Conservation (phyloP, 2,113 vertebrate genomes). For the Austrofundulus limnaeus region DNA sequence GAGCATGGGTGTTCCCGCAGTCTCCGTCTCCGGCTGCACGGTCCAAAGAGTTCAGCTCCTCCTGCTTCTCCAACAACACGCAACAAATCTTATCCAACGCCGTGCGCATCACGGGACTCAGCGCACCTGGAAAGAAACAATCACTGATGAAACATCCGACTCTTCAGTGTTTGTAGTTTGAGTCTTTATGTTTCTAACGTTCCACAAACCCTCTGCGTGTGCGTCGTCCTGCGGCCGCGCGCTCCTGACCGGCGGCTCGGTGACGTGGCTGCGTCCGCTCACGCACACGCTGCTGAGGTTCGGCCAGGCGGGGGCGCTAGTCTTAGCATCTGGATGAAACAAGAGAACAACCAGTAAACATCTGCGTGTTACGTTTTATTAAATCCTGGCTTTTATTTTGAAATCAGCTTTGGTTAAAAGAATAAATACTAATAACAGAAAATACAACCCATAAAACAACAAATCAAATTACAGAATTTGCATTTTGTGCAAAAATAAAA, state of each 20-base stretch:
- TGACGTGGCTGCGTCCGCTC: conserved; percentile 64
- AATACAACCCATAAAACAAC: too few species aligned
- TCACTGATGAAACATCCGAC: too few species aligned
- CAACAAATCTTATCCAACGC: conserved; percentile 80
- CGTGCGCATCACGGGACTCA: conserved; percentile 34
- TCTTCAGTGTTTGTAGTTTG: too few species aligned
- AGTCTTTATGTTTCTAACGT: too few species aligned
- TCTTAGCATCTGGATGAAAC: conserved; percentile 81
- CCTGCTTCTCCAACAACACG: conserved; percentile 79
- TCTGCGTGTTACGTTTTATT: too few species aligned
- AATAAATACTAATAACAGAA: too few species aligned
- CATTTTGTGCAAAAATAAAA: too few species aligned
- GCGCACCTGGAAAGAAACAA: conserved; percentile 67
- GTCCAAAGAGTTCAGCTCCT: conserved; percentile 88
- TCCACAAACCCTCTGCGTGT: conserved; percentile 41
- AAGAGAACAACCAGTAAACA: too few species aligned
- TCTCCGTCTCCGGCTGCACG: conserved; percentile 89
- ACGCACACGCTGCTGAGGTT: conserved; percentile 64
- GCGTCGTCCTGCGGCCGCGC: conserved; percentile 9
- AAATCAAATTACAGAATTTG: too few species aligned
- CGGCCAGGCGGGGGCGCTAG: conserved; percentile 87
- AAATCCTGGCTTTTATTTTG: too few species aligned
- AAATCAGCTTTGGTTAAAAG: too few species aligned
- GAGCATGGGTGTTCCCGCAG: conserved; percentile 90
- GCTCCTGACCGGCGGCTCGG: conserved; percentile 50